Conservation (phyloP, 2,888 invertebrate species). For the Euzophera pinguis region DNA sequence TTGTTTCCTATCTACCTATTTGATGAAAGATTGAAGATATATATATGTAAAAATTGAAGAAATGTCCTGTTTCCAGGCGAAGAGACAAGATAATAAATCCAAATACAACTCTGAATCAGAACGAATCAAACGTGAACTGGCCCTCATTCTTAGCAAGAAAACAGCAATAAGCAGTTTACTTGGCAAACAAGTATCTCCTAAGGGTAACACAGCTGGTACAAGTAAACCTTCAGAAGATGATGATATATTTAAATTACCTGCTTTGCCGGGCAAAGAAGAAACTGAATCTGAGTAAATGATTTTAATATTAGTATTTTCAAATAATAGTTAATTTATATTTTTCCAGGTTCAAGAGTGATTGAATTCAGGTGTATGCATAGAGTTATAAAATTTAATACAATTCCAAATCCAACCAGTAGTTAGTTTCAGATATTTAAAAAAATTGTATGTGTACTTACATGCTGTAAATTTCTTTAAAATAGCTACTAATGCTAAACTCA, state of each 20-base stretch:
- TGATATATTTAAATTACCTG: slow-evolving; percentile 85
- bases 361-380: too few relatives aligned
- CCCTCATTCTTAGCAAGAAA: slow-evolving; percentile 87
- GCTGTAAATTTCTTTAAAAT: too few relatives aligned
- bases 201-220: slow-evolving; percentile 31
- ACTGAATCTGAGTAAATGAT: slow-evolving; percentile 71
- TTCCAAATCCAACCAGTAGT: too few relatives aligned
- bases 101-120: slow-evolving; percentile 86
- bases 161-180: slow-evolving; percentile 86
- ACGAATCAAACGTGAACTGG: slow-evolving; percentile 85
- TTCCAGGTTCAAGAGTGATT: too few relatives aligned
- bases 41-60: background rate
- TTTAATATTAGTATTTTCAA: background rate
- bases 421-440: too few relatives aligned
- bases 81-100: slow-evolving; percentile 86
- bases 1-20: slow-evolving; percentile 7
- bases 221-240: slow-evolving; percentile 72
- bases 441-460: too few relatives aligned
- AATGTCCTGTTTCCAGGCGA: slow-evolving; percentile 81
- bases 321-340: too few relatives aligned
- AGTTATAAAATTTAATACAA: too few relatives aligned
- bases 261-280: slow-evolving; percentile 51
- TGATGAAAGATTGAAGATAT: background rate
- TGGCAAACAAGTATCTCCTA: slow-evolving; percentile 74
- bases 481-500: too few relatives aligned